phyloP scores from a whole-genome alignment of 2,888 invertebrate species.

The Spicauda simplicius region DNA sequence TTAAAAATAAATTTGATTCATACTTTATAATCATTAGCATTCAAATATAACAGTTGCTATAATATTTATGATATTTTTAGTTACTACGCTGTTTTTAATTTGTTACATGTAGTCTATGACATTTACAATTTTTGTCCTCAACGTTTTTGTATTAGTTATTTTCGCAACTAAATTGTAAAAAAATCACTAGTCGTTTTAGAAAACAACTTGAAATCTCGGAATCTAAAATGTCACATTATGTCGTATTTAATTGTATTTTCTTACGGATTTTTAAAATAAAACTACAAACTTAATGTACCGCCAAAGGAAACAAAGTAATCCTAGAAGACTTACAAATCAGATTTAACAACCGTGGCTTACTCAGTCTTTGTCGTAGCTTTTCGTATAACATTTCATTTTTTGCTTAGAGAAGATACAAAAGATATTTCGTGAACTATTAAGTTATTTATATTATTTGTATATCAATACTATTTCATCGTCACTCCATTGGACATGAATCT shows the following conservation, averaged over 20 bases:
- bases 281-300: not conserved
- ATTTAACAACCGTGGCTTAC: not conserved
- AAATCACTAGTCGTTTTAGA: not conserved
- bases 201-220: not conserved
- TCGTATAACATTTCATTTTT: not conserved
- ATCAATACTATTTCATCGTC: too few species aligned
- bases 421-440: not conserved
- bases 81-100: too few species aligned
- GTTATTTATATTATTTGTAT: not conserved
- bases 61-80: too few species aligned
- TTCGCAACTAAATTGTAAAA: too few species aligned
- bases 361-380: not conserved
- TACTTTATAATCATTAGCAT: too few species aligned
- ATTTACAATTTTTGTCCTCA: too few species aligned
- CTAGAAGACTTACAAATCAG: slow-evolving; percentile 2
- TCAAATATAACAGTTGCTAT: too few species aligned
- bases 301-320: not conserved
- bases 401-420: not conserved
- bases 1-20: too few species aligned
- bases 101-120: too few species aligned
- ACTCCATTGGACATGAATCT: too few species aligned
- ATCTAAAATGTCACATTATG: not conserved
- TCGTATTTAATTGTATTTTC: not conserved
- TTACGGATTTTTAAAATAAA: not conserved
- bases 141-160: too few species aligned